Evolutionary conservation across 1,140 invertebrate species (phyloP), one percentile per base, ranked within the genome.

Genomic region (Hirudo medicinalis): DNA sequence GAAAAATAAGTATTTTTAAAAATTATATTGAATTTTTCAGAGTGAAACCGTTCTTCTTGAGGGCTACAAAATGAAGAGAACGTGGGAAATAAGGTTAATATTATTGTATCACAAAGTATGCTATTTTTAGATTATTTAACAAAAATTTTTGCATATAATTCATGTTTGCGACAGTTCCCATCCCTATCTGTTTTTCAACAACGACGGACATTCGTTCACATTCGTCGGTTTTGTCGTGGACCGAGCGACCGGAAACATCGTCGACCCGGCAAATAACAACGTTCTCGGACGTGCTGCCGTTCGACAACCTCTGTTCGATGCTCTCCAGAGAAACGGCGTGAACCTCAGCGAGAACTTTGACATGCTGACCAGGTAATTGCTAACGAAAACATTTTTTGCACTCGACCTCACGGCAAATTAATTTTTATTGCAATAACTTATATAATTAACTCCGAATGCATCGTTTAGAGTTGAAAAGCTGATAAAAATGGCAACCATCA

Each of bases 181-280:
- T 76, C 79, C 79, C 19, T 80, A 80, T 72, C 70, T 80, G 15
- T 80, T 80, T 70, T 80, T 80, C 75, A 80, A 80, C 72, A 72
- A 76, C 29, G 79, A 80, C 71, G 17, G 72, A 2, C 66, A 76
- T 29, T 75, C 76, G 2, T 76, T 80, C 74, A 79, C 79, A 17
- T 79, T 79, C 71, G 74, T 80, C 25, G 79, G 79, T 27, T 80
- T 80, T 72, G 76, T 76, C 66, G 77, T 80, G 49, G 75, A 80
- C 15, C 36, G 69, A 22, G 60, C 40, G 6, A 75, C 75, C 40
- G 79, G 79, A 6, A 75, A 79, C 71, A 53, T 80, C 27, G 57
- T 79, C 27, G 77, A 79, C 63, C 76, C 75, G 54, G 74, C 76
- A 27, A 80, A 77, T 6, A 71, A 71, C 4, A 15, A 72, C 0